Evolutionary conservation across 2,888 invertebrate genomes (phyloP), one percentile per base, ranked within the genome.

Genomic region (Pollenia angustigena): DNA sequence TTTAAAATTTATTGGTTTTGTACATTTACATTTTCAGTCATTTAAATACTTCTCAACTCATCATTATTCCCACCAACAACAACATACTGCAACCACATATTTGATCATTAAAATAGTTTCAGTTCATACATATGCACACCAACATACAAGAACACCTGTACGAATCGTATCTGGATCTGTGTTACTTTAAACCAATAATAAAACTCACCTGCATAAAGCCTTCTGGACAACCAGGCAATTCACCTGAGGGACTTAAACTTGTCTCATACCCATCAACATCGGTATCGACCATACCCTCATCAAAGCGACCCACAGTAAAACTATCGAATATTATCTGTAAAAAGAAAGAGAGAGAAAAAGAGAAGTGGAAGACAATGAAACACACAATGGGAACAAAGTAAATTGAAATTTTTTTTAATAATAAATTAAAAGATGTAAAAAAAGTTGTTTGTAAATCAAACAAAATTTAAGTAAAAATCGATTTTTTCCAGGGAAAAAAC

Each of bases 271-370:
- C 92, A 89, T 93, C 93, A 85, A 92, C 90, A 89, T 93, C 93
- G 52, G 92, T 91, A 89, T 93, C 93, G 80, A 93, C 93, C 91
- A 93, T 91, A 87, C 95, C 95, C 74, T 96, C 94, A 91, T 97
- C 96, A 93, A 97, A 96, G 72, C 97, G 95, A 2, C 98, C 98
- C 90, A 98, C 96, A 91, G 96, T 96, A 94, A 98, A 97, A 91
- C 97, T 96, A 92, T 98, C 97, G 95, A 98, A 97, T 89, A 97
- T 96, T 83, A 97, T 94, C 95, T 95, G 94, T 23, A 89, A 90
- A 75, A 69, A 80, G 82, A 84, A 72, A 82, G 42, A 86, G 1
- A 56, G n/a, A 12, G 32, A 18, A 4, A 23, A 9, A 18, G 7
- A 60, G 7, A 58, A 18, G 12, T 18, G 16, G 46, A 80, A 50